These are phyloP conservation scores for Dione juno DNA, from an alignment of 2,888 invertebrate species.

Conservation along the genomic window DNA sequence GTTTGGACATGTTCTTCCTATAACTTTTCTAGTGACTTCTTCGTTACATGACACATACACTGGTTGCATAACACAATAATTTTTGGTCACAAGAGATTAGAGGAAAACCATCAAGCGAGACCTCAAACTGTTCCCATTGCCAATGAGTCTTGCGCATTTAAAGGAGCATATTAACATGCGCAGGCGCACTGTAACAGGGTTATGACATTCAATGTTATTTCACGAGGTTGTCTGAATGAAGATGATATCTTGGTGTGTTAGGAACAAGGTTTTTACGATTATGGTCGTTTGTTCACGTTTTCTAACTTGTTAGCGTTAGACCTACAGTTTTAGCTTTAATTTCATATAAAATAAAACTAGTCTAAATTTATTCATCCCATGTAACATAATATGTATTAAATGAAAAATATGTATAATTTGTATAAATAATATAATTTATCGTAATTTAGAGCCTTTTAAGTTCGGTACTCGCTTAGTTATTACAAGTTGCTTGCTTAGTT, in stretches of 20 bases:
- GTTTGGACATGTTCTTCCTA: too few species aligned
- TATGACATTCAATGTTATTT: conserved; percentile 37
- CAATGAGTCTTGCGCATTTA: conserved; percentile 46
- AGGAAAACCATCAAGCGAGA: conserved; percentile 42
- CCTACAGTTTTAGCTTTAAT: not conserved
- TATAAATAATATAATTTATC: too few species aligned
- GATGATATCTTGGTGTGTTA: conserved; percentile 6
- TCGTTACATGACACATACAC: not conserved
- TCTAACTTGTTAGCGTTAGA: not conserved
- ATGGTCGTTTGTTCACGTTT: conserved; percentile 1
- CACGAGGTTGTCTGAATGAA: conserved; percentile 26
- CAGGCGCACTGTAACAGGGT: conserved; percentile 39
- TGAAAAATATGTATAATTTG: too few species aligned
- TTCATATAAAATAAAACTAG: too few species aligned
- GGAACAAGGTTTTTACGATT: conserved; percentile 20
- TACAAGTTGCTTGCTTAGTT: not conserved
- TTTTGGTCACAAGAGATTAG: conserved; percentile 32
- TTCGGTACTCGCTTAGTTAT: too few species aligned
- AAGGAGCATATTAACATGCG: conserved; percentile 47
- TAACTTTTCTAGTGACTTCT: not conserved
- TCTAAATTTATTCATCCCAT: too few species aligned
- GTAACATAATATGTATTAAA: too few species aligned
- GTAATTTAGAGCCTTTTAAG: too few species aligned
- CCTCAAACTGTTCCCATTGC: conserved; percentile 38
- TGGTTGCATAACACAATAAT: conserved; percentile 12